Evolutionary conservation across 2,888 invertebrate genomes (phyloP), one percentile per base, ranked within the genome.

Genomic region (Aricia artaxerxes): DNA sequence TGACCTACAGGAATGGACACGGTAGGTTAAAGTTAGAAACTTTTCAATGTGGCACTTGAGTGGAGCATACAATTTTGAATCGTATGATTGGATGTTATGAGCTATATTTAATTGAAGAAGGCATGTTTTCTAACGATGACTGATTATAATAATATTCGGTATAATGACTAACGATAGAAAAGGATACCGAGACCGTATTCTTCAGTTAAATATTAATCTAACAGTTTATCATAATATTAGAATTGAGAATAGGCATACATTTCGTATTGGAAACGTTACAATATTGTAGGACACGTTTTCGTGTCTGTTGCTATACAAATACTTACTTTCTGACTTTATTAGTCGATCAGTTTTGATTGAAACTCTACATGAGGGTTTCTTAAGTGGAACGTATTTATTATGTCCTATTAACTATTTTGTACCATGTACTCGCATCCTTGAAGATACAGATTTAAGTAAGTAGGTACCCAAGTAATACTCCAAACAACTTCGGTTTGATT

Each of bases 11-110:
- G 13, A 78, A 61, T 11, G 64, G 44, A 73, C 79, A 82, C 82
- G 84, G 84, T 84, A 83, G 80, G 84, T 83, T 73, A 79, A 9
- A 75, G 24, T 57, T 35, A 57, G 2, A 24, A 35, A 16, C 5
- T 9, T 49, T 31, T 57, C 9, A 78, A 79, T 61, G 78, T 72
- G 79, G 49, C 38, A 78, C 24, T 76, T 5, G n/a, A 57, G n/a
- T 16, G n/a, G 16, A 64, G 60, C 80, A 79, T 60, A 75, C 80
- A 64, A 83, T 80, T 82, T 73, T 80, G 73, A 80, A 72, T 79
- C 81, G 77, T 81, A 81, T 40, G 9, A 0, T 40, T 16, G 75
- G 49, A 80, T 73, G 73, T 57, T 83, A 80, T 78, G 81, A 80
- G 49, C 61, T 78, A 79, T 78, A 78, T 78, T 82, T 79, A 79